phyloP scores from a whole-genome alignment of 2,888 invertebrate genomes.

The Anorthoa munda region DNA sequence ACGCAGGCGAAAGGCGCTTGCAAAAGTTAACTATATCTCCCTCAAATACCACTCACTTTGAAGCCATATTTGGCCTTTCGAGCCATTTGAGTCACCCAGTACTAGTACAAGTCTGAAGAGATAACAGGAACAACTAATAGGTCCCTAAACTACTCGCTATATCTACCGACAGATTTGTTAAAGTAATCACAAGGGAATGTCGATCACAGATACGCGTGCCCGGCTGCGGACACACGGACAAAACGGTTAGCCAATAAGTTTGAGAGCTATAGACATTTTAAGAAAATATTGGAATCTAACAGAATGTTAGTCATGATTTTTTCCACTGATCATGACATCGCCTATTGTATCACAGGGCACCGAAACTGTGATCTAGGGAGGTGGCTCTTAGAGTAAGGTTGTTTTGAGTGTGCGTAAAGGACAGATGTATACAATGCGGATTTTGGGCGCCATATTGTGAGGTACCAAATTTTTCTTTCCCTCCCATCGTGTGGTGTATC shows the following conservation, averaged over 20 bases:
- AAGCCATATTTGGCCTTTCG: slow-evolving; percentile 26
- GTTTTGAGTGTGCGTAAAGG: too few relatives aligned
- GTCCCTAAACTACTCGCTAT: slow-evolving; percentile 57
- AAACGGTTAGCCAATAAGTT: slow-evolving; percentile 22
- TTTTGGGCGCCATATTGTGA: too few relatives aligned
- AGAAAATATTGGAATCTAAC: neutral
- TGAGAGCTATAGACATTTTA: too few relatives aligned
- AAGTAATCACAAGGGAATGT: slow-evolving; percentile 79
- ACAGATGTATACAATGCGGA: too few relatives aligned
- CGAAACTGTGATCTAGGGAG: too few relatives aligned
- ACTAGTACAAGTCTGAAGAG: slow-evolving; percentile 60
- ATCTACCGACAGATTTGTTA: slow-evolving; percentile 78
- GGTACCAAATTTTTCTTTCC: too few relatives aligned
- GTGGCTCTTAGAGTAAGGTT: too few relatives aligned
- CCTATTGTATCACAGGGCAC: too few relatives aligned
- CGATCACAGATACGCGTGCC: slow-evolving; percentile 73
- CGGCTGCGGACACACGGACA: slow-evolving; percentile 60
- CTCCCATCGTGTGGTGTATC: too few relatives aligned
- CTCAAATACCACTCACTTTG: neutral
- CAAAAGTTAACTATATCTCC: neutral
- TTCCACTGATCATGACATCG: too few relatives aligned
- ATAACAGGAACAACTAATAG: slow-evolving; percentile 60
- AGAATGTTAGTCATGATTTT: too few relatives aligned
- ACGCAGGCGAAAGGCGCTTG: neutral
- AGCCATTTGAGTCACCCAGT: slow-evolving; percentile 41